Base-by-base conservation (phyloP, 2,113 vertebrate genomes). In the Fukomys damarensis region DNA sequence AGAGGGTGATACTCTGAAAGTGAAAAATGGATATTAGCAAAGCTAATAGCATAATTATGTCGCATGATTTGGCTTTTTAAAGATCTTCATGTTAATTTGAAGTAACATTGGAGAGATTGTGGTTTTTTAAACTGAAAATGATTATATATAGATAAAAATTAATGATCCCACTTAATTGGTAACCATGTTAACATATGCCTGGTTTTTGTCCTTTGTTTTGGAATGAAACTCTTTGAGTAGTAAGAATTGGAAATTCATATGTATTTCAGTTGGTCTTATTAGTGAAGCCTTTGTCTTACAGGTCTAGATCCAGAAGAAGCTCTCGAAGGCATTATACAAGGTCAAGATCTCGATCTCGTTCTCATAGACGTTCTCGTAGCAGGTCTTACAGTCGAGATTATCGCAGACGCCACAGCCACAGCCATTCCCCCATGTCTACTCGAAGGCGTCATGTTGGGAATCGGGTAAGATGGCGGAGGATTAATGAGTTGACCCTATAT, bases 361-460 rank as follows among this genome's bases (percentile, higher is more conserved):
- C 99, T 4, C 99, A 99, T 68, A 99, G 99, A 46, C 98, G 99
- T 35, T 99, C 99, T 68, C 98, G 99, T 63, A 99, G 99, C 77
- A 98, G 99, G 79, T 99, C 99, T 12, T 99, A 99, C 97, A 99
- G 99, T 85, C 98, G 99, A 94, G 99, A 99, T 89, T 99, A 99
- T 97, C 98, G 99, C 2, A 99, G 99, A 0, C 98, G 98, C 7
- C 99, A 99, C 82, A 99, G 99, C 93, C 99, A 99, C 96, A 99
- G 99, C 98, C 99, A 99, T 86, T 99, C 99, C 41, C 99, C 99
- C 85, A 99, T 99, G 99, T 99, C 99, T 97, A 99, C 99, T 95
- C 99, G 99, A 56, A 98, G 99, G 14, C 99, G 99, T 43, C 99
- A 99, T 95, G 98, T 99, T 22, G 99, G 99, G 35, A 99, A 99